Conservation (phyloP, 2,113 vertebrate genomes). For the Prinia subflava region DNA sequence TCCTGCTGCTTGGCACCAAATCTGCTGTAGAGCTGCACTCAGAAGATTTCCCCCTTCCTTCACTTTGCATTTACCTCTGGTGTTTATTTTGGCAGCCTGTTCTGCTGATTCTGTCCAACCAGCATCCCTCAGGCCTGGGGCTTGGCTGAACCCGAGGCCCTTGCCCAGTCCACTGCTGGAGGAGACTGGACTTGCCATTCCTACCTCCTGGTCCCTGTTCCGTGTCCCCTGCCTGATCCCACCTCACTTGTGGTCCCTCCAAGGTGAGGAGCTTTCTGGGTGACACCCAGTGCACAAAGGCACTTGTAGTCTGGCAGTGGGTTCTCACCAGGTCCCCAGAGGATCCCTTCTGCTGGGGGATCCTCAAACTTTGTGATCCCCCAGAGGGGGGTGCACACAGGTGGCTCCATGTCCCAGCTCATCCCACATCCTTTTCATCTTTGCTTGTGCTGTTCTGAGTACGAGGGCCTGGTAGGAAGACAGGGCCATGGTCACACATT, state of each 20-base stretch:
- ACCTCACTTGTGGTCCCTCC: not conserved
- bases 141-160: not conserved
- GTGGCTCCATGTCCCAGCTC: not conserved
- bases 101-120: not conserved
- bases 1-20: not conserved
- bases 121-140: not conserved
- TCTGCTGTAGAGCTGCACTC: not conserved
- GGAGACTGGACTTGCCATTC: not conserved
- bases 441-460: not conserved
- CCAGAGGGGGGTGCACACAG: not conserved
- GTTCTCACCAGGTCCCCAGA: not conserved
- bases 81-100: not conserved
- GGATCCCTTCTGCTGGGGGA: not conserved
- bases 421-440: not conserved
- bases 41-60: not conserved
- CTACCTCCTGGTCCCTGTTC: not conserved
- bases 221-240: not conserved
- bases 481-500: not conserved
- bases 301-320: not conserved
- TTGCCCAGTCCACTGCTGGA: not conserved
- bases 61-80: not conserved
- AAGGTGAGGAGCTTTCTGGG: rapidly evolving
- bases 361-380: not conserved
- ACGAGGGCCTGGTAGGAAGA: not conserved
- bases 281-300: not conserved